phyloP scores from a whole-genome alignment of 2,888 invertebrate genomes.

The Drosophila putrida region DNA sequence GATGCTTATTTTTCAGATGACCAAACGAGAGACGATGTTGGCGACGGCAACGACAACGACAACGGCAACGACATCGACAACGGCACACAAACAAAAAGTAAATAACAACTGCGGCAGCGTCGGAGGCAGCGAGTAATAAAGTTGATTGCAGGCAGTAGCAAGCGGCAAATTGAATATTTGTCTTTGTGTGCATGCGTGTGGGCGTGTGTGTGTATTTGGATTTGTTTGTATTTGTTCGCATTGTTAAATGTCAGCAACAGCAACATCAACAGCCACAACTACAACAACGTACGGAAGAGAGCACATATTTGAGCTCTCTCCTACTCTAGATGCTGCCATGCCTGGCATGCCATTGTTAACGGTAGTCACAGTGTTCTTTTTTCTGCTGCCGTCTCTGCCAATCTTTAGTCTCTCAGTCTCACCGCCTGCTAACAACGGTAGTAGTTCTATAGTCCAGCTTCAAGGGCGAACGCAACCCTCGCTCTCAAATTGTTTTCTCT shows the following conservation, averaged over 20 bases:
- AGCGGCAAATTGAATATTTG: slow-evolving; percentile 74
- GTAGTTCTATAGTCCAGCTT: slow-evolving; percentile 37
- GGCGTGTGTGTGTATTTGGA: slow-evolving; percentile 24
- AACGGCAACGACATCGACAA: slow-evolving; percentile 36
- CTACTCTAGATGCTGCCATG: slow-evolving; percentile 17
- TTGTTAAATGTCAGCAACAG: slow-evolving; percentile 66
- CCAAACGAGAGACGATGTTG: slow-evolving; percentile 51
- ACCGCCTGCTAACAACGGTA: slow-evolving; percentile 48
- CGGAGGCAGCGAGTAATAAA: slow-evolving; percentile 65
- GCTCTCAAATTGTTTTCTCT: slow-evolving; percentile 17
- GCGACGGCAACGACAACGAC: slow-evolving; percentile 27
- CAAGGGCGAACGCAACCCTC: slow-evolving; percentile 61
- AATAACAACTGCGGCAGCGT: slow-evolving; percentile 55
- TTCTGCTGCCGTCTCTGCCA: slow-evolving; percentile 33
- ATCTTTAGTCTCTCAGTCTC: slow-evolving; percentile 33
- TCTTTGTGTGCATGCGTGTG: slow-evolving; percentile 34
- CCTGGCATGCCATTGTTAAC: slow-evolving; percentile 64
- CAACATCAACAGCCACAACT: slow-evolving; percentile 22
- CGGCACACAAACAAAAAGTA: slow-evolving; percentile 49
- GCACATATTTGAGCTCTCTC: slow-evolving; percentile 29
- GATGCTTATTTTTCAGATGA: slow-evolving; percentile 68
- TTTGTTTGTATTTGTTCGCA: slow-evolving; percentile 73
- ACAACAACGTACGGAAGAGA: slow-evolving; percentile 43
- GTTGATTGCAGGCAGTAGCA: slow-evolving; percentile 74
- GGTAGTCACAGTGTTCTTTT: slow-evolving; percentile 20